Evolutionary conservation across 1,140 invertebrate species (phyloP).

Genomic region (Polyergus mexicanus): DNA sequence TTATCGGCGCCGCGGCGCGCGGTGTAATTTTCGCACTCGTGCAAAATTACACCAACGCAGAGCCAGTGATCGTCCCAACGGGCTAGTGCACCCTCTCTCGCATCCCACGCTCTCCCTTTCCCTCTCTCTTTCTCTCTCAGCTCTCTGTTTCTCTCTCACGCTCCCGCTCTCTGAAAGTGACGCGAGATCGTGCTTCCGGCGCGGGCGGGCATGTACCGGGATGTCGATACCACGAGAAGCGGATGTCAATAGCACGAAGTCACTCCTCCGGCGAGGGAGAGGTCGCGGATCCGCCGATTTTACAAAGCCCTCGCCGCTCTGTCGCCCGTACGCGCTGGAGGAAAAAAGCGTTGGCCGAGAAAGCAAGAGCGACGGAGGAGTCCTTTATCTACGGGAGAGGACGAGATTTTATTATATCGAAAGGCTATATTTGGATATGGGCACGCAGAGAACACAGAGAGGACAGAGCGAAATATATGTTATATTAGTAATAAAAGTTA

Average conservation of each 20-base stretch:
- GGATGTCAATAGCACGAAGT: slow-evolving; percentile 85
- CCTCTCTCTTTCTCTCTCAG: neutral
- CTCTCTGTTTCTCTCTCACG: slow-evolving; percentile 16
- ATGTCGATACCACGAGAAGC: slow-evolving; percentile 85
- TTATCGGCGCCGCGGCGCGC: slow-evolving; percentile 75
- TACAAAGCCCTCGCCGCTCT: slow-evolving; percentile 70
- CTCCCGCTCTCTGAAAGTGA: slow-evolving; percentile 77
- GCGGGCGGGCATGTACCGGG: slow-evolving; percentile 79
- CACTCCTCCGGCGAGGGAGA: slow-evolving; percentile 74
- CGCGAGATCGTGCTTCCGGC: slow-evolving; percentile 78
- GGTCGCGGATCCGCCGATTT: slow-evolving; percentile 67
- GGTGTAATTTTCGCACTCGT: slow-evolving; percentile 80
- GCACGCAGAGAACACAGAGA: too few species aligned
- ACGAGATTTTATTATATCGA: slow-evolving; percentile 16
- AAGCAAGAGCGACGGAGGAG: slow-evolving; percentile 21
- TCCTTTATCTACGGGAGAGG: neutral
- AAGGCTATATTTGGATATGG: neutral
- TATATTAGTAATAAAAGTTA: neutral
- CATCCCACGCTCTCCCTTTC: slow-evolving; percentile 24
- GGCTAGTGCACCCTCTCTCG: slow-evolving; percentile 3
- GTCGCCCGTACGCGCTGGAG: slow-evolving; percentile 41
- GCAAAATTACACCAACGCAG: slow-evolving; percentile 81
- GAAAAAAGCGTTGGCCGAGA: slow-evolving; percentile 50
- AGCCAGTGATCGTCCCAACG: slow-evolving; percentile 52
- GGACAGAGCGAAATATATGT: neutral